phyloP scores from a whole-genome alignment of 2,797 vertebrate genomes.

The Clarias pachynema region DNA sequence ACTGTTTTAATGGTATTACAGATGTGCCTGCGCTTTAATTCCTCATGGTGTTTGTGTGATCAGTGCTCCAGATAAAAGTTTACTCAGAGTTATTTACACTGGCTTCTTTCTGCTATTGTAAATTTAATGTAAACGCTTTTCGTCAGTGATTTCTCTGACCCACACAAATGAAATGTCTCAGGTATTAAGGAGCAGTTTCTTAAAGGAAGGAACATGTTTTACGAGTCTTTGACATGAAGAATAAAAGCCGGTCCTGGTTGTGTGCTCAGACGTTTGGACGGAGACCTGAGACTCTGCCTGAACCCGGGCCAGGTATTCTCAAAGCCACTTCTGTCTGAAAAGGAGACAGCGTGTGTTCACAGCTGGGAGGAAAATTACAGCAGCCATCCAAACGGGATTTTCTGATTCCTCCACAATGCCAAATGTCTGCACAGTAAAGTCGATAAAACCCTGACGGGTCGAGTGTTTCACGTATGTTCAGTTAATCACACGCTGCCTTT shows the following conservation, averaged over 20 bases:
- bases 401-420: neutral
- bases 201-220: neutral
- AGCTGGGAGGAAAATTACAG: slow-evolving; percentile 13
- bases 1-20: neutral
- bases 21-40: neutral
- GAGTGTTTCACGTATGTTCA: neutral
- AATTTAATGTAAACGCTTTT: neutral
- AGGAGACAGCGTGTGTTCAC: slow-evolving; percentile 17
- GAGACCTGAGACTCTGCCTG: neutral
- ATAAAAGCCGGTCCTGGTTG: slow-evolving; percentile 7
- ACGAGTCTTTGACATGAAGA: neutral
- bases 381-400: neutral
- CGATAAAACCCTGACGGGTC: neutral
- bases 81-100: neutral
- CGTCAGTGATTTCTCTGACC: neutral
- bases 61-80: neutral
- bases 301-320: neutral
- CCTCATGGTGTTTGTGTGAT: neutral
- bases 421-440: slow-evolving; percentile 7
- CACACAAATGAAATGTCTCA: neutral
- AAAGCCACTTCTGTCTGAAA: slow-evolving; percentile 5
- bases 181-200: too few species aligned
- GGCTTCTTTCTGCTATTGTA: neutral
- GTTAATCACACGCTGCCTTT: neutral
- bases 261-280: neutral